Percentiles rank a stretch among this genome's conserved stretches.
Conservation (phyloP, 2,797 vertebrate genomes). For the Trachops cirrhosus region DNA sequence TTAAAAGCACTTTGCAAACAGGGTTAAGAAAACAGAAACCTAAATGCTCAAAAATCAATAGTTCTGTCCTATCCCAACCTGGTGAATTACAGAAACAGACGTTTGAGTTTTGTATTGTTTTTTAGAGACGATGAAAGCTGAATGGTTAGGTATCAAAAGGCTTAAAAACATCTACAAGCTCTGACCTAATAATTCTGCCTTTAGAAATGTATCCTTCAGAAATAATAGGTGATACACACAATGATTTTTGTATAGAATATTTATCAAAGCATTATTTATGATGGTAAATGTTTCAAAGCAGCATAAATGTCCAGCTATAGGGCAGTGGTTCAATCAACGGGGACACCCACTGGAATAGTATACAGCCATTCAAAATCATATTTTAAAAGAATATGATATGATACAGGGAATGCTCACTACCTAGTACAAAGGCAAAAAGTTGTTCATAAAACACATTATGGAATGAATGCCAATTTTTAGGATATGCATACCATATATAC, state of each 20-base stretch:
- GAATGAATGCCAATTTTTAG: constrained; percentile 7
- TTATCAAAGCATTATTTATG: constrained; percentile 9
- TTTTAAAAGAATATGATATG: neutral
- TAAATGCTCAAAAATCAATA: constrained; percentile 73
- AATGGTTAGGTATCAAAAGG: constrained; percentile 25
- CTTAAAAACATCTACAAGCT: constrained; percentile 33
- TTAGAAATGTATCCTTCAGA: constrained; percentile 49
- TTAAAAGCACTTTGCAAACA: constrained; percentile 75
- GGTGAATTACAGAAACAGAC: constrained; percentile 31
- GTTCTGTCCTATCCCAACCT: constrained; percentile 50
- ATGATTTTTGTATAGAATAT: neutral
- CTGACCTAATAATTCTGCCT: neutral
- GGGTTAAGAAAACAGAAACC: constrained; percentile 69
- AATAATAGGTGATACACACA: neutral
- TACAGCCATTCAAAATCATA: neutral
- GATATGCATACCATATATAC: neutral
- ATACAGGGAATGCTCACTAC: neutral
- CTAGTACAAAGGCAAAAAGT: neutral
- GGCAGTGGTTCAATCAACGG: neutral
- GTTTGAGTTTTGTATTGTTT: constrained; percentile 30
- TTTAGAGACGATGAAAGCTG: constrained; percentile 32
- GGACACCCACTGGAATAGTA: neutral
- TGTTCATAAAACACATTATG: neutral
- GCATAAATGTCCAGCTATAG: neutral
- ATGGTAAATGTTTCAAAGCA: constrained; percentile 20